These are phyloP conservation scores for Chirona hameri DNA, from an alignment of 2,888 invertebrate species.

Conservation along the genomic window DNA sequence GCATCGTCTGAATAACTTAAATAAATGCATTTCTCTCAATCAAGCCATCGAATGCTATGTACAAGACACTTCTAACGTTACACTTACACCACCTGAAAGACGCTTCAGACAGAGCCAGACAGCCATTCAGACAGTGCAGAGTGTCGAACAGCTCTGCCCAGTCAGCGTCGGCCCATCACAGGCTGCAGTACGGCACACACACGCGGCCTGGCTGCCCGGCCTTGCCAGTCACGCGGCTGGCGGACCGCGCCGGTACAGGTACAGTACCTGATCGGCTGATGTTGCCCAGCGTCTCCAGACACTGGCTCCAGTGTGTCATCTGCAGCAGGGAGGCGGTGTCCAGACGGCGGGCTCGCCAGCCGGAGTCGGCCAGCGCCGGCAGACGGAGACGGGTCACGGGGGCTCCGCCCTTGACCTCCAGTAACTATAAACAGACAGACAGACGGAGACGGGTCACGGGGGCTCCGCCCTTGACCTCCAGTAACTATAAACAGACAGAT, in stretches of 20 bases:
- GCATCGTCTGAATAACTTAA: no score
- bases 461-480: background rate
- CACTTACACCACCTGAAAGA: no score
- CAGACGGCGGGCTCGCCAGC: background rate
- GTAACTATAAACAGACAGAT: background rate
- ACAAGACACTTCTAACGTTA: no score
- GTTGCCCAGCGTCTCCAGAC: background rate
- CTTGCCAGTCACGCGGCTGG: conserved; percentile 42
- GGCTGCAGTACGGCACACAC: no score
- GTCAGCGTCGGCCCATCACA: no score
- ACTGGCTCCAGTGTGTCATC: conserved; percentile 1
- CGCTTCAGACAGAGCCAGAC: no score
- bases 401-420: background rate
- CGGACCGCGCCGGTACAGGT: background rate
- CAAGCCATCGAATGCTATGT: no score
- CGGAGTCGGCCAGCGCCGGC: background rate
- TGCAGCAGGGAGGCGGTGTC: background rate
- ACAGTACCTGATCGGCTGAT: conserved; percentile 47
- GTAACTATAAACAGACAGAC: background rate
- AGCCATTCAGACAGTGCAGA: no score
- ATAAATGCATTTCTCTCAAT: no score
- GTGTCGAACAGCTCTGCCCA: no score
- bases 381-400: background rate
- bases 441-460: background rate
- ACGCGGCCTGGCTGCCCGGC: no score